phyloP scores from a whole-genome alignment of 2,888 invertebrate genomes.

The Calameuta filiformis region DNA sequence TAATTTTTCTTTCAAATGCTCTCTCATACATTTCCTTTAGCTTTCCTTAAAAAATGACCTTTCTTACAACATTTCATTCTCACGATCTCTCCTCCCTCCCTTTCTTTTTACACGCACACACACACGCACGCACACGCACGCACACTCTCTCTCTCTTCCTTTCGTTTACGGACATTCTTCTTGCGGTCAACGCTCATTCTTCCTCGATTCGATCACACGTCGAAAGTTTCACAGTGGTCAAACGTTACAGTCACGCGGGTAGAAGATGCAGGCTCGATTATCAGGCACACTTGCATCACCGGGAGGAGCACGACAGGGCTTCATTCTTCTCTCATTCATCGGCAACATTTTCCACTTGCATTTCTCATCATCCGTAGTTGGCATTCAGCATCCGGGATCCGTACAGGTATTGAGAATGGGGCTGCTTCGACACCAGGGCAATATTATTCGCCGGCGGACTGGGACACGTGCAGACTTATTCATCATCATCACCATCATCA shows the following conservation, averaged over 20 bases:
- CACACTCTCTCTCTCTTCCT: constrained; percentile 14
- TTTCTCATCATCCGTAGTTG: constrained; percentile 47
- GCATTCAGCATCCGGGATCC: constrained; percentile 30
- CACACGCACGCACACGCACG: neutral
- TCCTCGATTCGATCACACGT: constrained; percentile 36
- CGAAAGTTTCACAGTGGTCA: constrained; percentile 36
- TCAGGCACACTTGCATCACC: constrained; percentile 45
- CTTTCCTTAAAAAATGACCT: neutral
- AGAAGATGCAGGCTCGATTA: constrained; percentile 36
- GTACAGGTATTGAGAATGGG: constrained; percentile 38
- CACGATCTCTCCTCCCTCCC: constrained; percentile 11
- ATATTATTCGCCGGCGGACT: constrained; percentile 45
- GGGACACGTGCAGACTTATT: constrained; percentile 55
- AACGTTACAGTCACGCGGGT: constrained; percentile 41
- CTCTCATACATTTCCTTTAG: constrained; percentile 9
- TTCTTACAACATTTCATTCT: neutral
- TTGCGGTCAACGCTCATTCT: constrained; percentile 9
- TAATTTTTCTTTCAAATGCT: constrained; percentile 20
- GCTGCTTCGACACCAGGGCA: constrained; percentile 39
- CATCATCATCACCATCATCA: constrained; percentile 26
- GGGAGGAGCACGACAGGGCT: constrained; percentile 35
- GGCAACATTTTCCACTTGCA: constrained; percentile 52
- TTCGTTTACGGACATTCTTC: constrained; percentile 16
- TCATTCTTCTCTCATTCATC: constrained; percentile 43
- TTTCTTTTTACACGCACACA: constrained; percentile 1